Evolutionary conservation across 2,888 invertebrate species (phyloP), one percentile per base, ranked within the genome.

Genomic region (Coleophora flavipennella): DNA sequence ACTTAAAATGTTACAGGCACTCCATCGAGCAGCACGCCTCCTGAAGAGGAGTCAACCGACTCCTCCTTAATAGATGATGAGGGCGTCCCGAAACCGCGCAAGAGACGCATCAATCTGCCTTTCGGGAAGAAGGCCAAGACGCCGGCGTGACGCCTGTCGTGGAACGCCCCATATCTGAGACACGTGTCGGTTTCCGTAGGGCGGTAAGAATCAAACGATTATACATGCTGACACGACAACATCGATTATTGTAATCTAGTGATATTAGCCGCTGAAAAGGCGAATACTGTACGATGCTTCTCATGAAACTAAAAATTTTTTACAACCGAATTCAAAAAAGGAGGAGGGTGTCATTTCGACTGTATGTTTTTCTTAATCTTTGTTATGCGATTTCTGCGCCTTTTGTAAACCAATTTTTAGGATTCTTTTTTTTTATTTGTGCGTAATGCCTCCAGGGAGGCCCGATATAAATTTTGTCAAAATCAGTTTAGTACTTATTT

Each of bases 41-140:
- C 84, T 1, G 91, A 91, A 49, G 91, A 91, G 46, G 91, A 91
- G 42, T 91, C 91, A 1, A 91, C 91, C 0, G 91, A 91, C 60
- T 91, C 91, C 0, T 91, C 91, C 0, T 78, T 89, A 4, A 79
- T 89, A 57, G 91, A 91, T 41, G 90, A 90, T 57, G 90, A 88
- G 40, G 65, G 68, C 0, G 35, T 68, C 0, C 73, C 81, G 0
- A 83, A 80, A 42, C 87, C 89, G 29, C 83, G 89, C 44, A 86
- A 87, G 47, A 81, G 90, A 33, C 87, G 90, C 57, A 85, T 91
- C 39, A 85, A 90, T 51, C 88, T 91, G 44, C 88, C 88, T 1
- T 90, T 91, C 60, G 73, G 85, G 1, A 88, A 89, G 62, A 89
- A 88, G 54, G 69, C 81, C 34, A 89, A 89, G 57, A 75, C 85